A percentile compares a stretch with the other conserved stretches of the same genome.
phyloP scores from a whole-genome alignment of 2,797 vertebrate species.

The Gallirallus australis region DNA sequence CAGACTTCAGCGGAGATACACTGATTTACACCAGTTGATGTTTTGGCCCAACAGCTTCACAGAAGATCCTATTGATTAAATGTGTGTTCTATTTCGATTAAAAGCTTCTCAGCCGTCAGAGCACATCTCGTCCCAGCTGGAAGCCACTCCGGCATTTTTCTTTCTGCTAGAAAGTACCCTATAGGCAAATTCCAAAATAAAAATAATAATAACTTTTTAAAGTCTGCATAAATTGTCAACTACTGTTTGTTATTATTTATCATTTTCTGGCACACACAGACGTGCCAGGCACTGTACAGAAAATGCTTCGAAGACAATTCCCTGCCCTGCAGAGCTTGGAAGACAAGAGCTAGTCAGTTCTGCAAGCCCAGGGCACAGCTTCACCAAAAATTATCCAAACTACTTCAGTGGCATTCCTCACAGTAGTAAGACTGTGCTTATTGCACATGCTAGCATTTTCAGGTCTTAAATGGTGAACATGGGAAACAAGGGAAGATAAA shows the following conservation, averaged over 20 bases:
- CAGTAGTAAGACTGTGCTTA: background rate
- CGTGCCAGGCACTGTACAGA: slow-evolving; percentile 4
- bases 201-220: background rate
- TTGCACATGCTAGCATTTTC: background rate
- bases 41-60: background rate
- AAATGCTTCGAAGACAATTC: slow-evolving; percentile 20
- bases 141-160: slow-evolving; percentile 38
- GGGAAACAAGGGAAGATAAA: background rate
- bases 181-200: slow-evolving; percentile 32
- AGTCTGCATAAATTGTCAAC: slow-evolving; percentile 3
- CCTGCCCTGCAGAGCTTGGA: background rate
- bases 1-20: slow-evolving; percentile 1
- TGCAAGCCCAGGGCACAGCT: background rate
- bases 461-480: background rate
- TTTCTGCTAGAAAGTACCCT: slow-evolving; percentile 42
- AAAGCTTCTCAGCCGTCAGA: slow-evolving; percentile 61
- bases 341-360: background rate
- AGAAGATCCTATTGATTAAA: slow-evolving; percentile 70
- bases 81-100: slow-evolving; percentile 70
- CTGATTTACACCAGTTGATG: slow-evolving; percentile 49
- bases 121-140: slow-evolving; percentile 53
- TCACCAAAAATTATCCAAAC: background rate
- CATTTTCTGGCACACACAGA: background rate
- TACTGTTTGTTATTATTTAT: slow-evolving; percentile 48
- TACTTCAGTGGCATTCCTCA: background rate